Evolutionary conservation across 2,113 vertebrate species (phyloP).

Genomic region (Morone saxatilis): DNA sequence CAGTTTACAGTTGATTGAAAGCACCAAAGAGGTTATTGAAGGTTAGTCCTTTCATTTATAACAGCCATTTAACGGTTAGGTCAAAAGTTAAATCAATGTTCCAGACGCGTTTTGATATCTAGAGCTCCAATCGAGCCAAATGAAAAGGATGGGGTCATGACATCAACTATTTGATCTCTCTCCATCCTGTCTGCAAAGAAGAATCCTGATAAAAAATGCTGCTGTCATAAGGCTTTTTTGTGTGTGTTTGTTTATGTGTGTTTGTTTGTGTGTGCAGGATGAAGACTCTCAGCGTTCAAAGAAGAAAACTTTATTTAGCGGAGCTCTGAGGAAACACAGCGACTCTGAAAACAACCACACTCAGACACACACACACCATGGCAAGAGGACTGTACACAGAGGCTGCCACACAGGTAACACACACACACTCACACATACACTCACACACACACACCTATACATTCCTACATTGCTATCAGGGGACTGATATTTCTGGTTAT

Average conservation of each 20-base stretch:
- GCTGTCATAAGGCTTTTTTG: slow-evolving; percentile 23
- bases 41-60: slow-evolving; percentile 66
- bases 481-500: no score
- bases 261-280: slow-evolving; percentile 70
- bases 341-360: slow-evolving; percentile 83
- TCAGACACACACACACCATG: slow-evolving; percentile 72
- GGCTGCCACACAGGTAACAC: slow-evolving; percentile 84
- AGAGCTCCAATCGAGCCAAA: slow-evolving; percentile 64
- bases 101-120: slow-evolving; percentile 72
- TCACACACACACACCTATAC: no score
- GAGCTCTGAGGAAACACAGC: slow-evolving; percentile 85
- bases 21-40: slow-evolving; percentile 37
- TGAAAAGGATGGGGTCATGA: slow-evolving; percentile 73
- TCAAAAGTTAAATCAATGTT: slow-evolving; percentile 77
- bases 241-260: slow-evolving; percentile 7
- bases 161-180: slow-evolving; percentile 70
- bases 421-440: no score
- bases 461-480: no score
- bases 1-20: slow-evolving; percentile 60
- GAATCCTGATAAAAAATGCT: slow-evolving; percentile 66
- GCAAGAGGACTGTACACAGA: slow-evolving; percentile 83
- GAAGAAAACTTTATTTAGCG: slow-evolving; percentile 88
- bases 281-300: slow-evolving; percentile 86
- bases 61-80: slow-evolving; percentile 59
- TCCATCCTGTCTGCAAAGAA: slow-evolving; percentile 53